phyloP scores from a whole-genome alignment of 2,888 invertebrate genomes.

The Ectemnius cavifrons region DNA sequence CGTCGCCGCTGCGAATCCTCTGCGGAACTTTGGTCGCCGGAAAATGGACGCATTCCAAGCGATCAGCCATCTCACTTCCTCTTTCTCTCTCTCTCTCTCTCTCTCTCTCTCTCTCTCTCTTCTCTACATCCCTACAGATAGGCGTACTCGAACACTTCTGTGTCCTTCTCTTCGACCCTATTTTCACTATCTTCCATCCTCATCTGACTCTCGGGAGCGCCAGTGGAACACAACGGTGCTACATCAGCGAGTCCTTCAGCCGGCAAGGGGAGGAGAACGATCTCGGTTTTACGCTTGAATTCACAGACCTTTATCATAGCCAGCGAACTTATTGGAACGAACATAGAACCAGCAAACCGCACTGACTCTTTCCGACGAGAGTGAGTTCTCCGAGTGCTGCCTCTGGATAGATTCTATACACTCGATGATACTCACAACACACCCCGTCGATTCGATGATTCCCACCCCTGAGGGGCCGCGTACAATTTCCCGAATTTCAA shows the following conservation, averaged over 20 bases:
- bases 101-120: not conserved
- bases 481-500: slow-evolving; percentile 1
- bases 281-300: slow-evolving; percentile 37
- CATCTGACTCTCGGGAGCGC: not conserved
- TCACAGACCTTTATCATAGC: slow-evolving; percentile 11
- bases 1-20: not conserved
- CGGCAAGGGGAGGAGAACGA: not conserved
- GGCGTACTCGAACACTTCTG: not conserved
- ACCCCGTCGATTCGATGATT: not conserved
- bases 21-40: slow-evolving; percentile 25
- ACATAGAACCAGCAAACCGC: slow-evolving; percentile 9
- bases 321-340: slow-evolving; percentile 12
- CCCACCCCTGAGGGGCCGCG: not conserved
- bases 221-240: not conserved
- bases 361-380: not conserved
- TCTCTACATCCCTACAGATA: not conserved
- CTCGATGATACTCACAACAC: not conserved
- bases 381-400: not conserved
- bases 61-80: slow-evolving; percentile 17
- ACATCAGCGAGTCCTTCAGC: not conserved
- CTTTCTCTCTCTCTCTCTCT: no score
- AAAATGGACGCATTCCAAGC: slow-evolving; percentile 51
- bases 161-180: not conserved
- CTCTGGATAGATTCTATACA: not conserved
- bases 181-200: not conserved